These are phyloP conservation scores for Zaprionus lineosus DNA, from an alignment of 2,888 invertebrate genomes.

Conservation along the genomic window DNA sequence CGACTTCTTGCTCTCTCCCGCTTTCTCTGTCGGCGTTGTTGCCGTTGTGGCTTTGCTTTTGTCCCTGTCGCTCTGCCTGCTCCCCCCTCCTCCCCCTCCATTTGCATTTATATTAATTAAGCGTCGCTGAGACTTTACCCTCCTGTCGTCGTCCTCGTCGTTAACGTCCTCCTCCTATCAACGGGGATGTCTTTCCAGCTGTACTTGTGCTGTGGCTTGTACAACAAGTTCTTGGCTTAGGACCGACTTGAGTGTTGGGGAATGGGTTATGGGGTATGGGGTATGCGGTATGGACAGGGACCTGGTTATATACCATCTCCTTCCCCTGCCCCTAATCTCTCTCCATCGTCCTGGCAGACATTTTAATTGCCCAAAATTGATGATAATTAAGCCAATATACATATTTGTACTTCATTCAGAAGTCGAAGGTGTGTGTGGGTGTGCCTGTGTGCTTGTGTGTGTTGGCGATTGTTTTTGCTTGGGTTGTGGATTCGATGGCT, in stretches of 20 bases:
- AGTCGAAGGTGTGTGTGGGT: not conserved
- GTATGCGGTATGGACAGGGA: slow-evolving; percentile 17
- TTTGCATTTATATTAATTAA: slow-evolving; percentile 75
- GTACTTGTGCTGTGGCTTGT: slow-evolving; percentile 63
- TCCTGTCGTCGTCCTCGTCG: slow-evolving; percentile 67
- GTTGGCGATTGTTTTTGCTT: slow-evolving; percentile 41
- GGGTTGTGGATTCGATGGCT: slow-evolving; percentile 34
- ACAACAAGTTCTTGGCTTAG: slow-evolving; percentile 69
- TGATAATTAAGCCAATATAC: slow-evolving; percentile 79
- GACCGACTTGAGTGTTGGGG: too few species aligned
- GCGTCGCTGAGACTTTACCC: slow-evolving; percentile 69
- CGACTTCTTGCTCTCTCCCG: not conserved
- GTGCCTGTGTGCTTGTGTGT: not conserved
- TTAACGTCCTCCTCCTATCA: slow-evolving; percentile 73
- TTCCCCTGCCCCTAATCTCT: not conserved
- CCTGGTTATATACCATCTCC: not conserved
- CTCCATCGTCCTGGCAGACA: slow-evolving; percentile 44
- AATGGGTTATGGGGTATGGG: too few species aligned
- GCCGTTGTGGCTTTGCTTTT: too few species aligned
- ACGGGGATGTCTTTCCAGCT: slow-evolving; percentile 57
- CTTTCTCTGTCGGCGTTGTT: not conserved
- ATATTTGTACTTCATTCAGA: slow-evolving; percentile 60
- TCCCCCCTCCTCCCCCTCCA: slow-evolving; percentile 25
- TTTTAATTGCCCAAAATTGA: slow-evolving; percentile 77
- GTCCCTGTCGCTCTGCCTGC: not conserved